phyloP scores from a whole-genome alignment of 2,113 vertebrate genomes.

The Apaloderma vittatum region DNA sequence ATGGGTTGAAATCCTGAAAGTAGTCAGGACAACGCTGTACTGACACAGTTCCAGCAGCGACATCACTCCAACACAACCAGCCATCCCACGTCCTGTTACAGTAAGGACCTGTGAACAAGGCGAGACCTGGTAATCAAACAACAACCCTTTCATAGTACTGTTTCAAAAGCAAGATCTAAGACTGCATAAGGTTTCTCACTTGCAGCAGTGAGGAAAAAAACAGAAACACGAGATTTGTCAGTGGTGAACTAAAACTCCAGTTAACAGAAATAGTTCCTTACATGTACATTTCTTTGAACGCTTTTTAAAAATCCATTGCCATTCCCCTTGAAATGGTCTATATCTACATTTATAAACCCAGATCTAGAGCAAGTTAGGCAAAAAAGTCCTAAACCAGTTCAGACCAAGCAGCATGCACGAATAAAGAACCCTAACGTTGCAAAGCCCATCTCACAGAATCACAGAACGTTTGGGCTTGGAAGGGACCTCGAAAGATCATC shows the following conservation, averaged over 20 bases:
- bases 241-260: neutral
- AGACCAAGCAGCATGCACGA: neutral
- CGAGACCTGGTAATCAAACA: neutral
- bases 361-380: neutral
- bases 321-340: neutral
- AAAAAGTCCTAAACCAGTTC: neutral
- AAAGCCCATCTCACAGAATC: neutral
- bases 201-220: neutral
- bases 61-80: conserved; percentile 96
- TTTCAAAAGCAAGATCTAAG: neutral
- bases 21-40: conserved; percentile 96
- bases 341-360: neutral
- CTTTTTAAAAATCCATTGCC: neutral
- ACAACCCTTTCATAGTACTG: neutral
- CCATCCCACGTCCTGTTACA: conserved; percentile 98
- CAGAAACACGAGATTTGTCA: neutral
- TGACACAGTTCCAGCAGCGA: conserved; percentile 80
- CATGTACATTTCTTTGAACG: neutral
- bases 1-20: conserved; percentile 95
- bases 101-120: conserved; percentile 74
- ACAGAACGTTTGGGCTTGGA: too few species aligned
- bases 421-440: neutral
- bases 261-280: neutral
- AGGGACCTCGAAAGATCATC: too few species aligned
- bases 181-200: neutral